phyloP scores from a whole-genome alignment of 2,797 vertebrate species.

The Sebastes steindachneri region DNA sequence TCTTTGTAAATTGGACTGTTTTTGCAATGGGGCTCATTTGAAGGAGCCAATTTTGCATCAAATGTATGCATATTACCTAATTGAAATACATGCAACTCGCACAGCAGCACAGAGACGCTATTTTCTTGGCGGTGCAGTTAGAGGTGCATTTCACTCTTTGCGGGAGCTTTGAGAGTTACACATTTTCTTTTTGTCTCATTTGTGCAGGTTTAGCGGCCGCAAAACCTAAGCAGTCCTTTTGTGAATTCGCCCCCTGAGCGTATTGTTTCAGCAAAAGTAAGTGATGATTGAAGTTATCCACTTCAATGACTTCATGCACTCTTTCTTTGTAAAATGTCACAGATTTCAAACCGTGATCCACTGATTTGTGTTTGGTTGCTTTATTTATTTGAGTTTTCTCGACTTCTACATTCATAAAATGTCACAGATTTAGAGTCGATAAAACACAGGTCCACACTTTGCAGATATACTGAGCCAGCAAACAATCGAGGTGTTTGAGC shows the following conservation, averaged over 20 bases:
- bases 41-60: too few species aligned
- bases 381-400: background rate
- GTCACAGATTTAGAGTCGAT: background rate
- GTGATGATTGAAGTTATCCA: background rate
- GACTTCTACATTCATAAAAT: background rate
- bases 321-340: background rate
- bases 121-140: too few species aligned
- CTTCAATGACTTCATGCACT: background rate
- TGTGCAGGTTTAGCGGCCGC: background rate
- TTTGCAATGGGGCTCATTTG: too few species aligned
- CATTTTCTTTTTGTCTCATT: background rate
- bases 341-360: too few species aligned
- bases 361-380: background rate
- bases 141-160: background rate
- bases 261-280: background rate
- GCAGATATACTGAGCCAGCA: too few species aligned
- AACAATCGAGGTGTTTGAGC: too few species aligned
- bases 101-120: too few species aligned
- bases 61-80: too few species aligned
- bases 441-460: too few species aligned
- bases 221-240: background rate
- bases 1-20: too few species aligned
- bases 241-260: background rate
- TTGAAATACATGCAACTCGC: too few species aligned
- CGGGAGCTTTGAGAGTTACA: background rate